Percentiles rank a stretch among this genome's conserved stretches.
These are phyloP conservation scores for Drosophila nigritarsus DNA, from an alignment of 2,888 invertebrate species.

Conservation along the genomic window DNA sequence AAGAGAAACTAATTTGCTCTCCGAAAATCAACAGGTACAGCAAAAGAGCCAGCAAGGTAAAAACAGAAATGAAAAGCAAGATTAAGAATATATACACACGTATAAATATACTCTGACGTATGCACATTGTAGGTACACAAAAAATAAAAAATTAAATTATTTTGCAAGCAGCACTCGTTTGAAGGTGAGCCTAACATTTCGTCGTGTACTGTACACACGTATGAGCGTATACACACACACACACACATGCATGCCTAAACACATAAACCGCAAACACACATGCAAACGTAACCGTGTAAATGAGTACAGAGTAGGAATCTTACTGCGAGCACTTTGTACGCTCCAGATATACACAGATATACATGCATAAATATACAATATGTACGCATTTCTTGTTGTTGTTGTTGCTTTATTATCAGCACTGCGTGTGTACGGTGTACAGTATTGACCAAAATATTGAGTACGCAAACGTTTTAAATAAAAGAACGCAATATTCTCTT, in stretches of 20 bases:
- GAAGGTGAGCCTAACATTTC: slow-evolving; percentile 58
- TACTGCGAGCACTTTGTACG: slow-evolving; percentile 44
- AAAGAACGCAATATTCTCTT: slow-evolving; percentile 51
- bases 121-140: slow-evolving; percentile 24
- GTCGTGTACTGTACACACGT: slow-evolving; percentile 49
- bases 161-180: slow-evolving; percentile 57
- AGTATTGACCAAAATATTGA: slow-evolving; percentile 57
- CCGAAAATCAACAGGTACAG: slow-evolving; percentile 53
- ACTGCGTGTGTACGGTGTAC: slow-evolving; percentile 28
- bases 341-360: slow-evolving; percentile 42
- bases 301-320: slow-evolving; percentile 55
- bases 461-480: slow-evolving; percentile 17
- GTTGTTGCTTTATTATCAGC: slow-evolving; percentile 44
- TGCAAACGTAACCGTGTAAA: slow-evolving; percentile 24
- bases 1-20: slow-evolving; percentile 30
- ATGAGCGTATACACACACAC: slow-evolving; percentile 1
- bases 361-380: slow-evolving; percentile 4
- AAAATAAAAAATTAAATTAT: slow-evolving; percentile 37
- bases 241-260: slow-evolving; percentile 5
- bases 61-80: slow-evolving; percentile 24
- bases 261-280: slow-evolving; percentile 27
- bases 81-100: slow-evolving; percentile 34
- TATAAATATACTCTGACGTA: slow-evolving; percentile 25
- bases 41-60: slow-evolving; percentile 20
- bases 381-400: slow-evolving; percentile 32